These are phyloP conservation scores for Coptodon bakossiorum DNA, from an alignment of 2,113 vertebrate species.

Conservation along the genomic window DNA sequence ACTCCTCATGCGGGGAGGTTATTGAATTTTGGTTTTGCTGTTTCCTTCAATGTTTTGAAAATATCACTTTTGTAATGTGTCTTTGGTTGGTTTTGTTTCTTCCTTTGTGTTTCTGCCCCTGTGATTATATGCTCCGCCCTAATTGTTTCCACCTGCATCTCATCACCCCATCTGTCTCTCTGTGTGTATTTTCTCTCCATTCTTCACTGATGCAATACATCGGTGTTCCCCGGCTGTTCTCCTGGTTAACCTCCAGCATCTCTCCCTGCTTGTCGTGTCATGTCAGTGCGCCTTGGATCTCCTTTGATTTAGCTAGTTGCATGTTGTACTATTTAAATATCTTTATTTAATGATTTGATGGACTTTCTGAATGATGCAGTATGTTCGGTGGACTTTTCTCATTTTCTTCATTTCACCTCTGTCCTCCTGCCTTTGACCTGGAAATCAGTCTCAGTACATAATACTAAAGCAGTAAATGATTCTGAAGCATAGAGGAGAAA, in stretches of 20 bases:
- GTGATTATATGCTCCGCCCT: background rate
- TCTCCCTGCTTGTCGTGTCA: background rate
- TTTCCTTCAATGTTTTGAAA: background rate
- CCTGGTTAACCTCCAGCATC: background rate
- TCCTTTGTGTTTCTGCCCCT: background rate
- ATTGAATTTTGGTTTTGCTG: background rate
- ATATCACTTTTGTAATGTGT: background rate
- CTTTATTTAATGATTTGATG: background rate
- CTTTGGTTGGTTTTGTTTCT: background rate
- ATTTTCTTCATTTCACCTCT: background rate
- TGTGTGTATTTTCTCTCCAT: background rate
- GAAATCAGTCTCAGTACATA: background rate
- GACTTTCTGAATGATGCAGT: background rate
- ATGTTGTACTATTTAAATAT: background rate
- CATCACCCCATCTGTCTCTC: background rate
- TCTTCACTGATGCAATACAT: background rate
- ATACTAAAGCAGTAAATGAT: background rate
- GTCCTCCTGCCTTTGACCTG: background rate
- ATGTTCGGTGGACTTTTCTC: background rate
- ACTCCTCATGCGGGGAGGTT: background rate
- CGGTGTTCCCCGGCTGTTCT: background rate
- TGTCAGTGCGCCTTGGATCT: background rate
- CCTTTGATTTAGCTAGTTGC: background rate
- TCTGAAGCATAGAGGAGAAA: background rate
- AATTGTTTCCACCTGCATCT: background rate